Conservation (phyloP, 2,113 vertebrate genomes). For the Panurus biarmicus region DNA sequence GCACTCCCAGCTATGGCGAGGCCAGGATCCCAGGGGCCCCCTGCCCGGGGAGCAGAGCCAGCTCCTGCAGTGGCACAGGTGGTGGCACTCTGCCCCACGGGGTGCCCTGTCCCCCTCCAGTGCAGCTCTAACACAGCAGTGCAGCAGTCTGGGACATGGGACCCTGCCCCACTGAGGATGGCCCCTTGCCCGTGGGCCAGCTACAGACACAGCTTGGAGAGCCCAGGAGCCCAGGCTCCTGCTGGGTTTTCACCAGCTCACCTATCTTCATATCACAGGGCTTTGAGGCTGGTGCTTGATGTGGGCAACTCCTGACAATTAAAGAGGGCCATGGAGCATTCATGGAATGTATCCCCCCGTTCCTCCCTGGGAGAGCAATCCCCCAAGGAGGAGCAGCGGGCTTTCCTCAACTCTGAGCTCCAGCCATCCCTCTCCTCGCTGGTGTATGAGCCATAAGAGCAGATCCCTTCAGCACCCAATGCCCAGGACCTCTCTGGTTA, state of each 20-base stretch:
- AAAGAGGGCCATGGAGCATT: background rate
- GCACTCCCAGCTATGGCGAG: fast-evolving
- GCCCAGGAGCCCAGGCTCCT: fast-evolving
- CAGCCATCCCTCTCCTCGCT: fast-evolving
- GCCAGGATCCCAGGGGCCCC: background rate
- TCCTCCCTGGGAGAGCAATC: fast-evolving
- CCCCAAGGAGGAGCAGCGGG: background rate
- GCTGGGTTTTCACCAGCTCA: background rate
- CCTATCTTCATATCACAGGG: fast-evolving
- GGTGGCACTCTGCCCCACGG: background rate
- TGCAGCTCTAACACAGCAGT: fast-evolving
- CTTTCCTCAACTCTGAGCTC: background rate
- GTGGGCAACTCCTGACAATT: background rate
- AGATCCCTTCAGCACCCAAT: fast-evolving
- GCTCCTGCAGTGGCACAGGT: background rate
- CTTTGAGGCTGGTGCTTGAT: background rate
- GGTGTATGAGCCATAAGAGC: background rate
- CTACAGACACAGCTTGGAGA: background rate
- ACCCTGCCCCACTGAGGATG: background rate
- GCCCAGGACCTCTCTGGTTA: background rate
- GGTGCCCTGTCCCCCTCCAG: background rate
- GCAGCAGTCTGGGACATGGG: too few relatives aligned
- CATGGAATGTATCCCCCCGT: background rate
- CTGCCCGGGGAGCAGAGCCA: background rate
- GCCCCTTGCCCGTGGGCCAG: background rate